Base-by-base conservation (phyloP, 2,888 invertebrate genomes). In the Platycnemis pennipes region DNA sequence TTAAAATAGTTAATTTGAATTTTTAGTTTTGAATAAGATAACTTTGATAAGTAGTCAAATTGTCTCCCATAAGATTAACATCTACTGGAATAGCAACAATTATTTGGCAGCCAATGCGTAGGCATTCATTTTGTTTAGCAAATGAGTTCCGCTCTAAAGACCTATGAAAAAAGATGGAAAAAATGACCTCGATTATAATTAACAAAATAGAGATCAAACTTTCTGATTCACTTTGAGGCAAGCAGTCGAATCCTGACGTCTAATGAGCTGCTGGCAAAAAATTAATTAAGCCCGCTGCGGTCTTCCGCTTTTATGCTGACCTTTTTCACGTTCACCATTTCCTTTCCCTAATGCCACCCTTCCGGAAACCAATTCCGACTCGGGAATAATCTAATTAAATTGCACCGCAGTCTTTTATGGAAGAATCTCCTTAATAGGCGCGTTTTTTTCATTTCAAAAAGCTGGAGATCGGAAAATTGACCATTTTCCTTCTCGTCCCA, bases 401-500 rank as follows among this genome's bases (percentile, higher is more conserved):
- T 77, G 31, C 77, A 77, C 77, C 37, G 37, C 77, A 13, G 77
- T 11, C 37, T 77, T 77, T 37, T 37, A 37, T 16, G 77, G 37
- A 16, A 77, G 77, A 77, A 37, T 77, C 31, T 13, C 77, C 37
- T 37, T 22, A 37, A 77, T 77, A 77, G 37, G 77, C 77, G 37
- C 77, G 77, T 77, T 77, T 77, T 77, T 77, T 77, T 77, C 13
- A 37, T 77, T 77, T 37, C 77, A 77, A 77, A 13, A 37, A 77
- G 77, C 31, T 8, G 11, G 77, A 13, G 7, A 77, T 77, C 11
- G 37, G 77, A 37, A 77, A 77, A 77, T 37, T 77, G 77, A 77
- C 77, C 77, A 37, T 77, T 77, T 77, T 77, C 37, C n/a, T 63
- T 22, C 13, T 37, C 77, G 77, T 77, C 77, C 31, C 37, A 77